Evolutionary conservation across 2,888 invertebrate species (phyloP).

Genomic region (Drosophila robusta): DNA sequence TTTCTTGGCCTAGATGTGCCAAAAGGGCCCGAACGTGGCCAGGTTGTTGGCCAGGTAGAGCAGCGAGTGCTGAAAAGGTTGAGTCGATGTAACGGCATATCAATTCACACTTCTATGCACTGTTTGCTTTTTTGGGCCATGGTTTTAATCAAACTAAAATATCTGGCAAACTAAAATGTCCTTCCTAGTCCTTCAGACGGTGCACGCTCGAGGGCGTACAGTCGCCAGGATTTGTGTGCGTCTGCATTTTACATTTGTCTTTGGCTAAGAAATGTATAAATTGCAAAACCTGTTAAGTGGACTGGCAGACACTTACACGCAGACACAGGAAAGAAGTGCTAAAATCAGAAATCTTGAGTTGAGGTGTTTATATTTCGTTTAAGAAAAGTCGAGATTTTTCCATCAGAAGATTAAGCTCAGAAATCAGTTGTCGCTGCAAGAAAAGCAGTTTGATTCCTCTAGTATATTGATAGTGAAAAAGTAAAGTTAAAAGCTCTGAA

Average conservation of each 20-base stretch:
- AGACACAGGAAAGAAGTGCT: background rate
- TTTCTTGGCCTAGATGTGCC: conserved; percentile 61
- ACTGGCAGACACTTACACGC: conserved; percentile 1
- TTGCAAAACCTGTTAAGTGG: conserved; percentile 24
- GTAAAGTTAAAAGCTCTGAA: too few species aligned
- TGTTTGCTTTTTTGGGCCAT: conserved; percentile 52
- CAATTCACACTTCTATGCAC: conserved; percentile 47
- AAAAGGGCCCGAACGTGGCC: conserved; percentile 3
- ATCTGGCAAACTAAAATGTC: conserved; percentile 37
- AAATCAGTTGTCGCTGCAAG: too few species aligned
- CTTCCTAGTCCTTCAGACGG: background rate
- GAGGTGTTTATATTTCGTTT: background rate
- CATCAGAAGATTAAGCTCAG: background rate
- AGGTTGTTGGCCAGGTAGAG: background rate
- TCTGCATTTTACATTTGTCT: conserved; percentile 25
- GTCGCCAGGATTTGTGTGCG: conserved; percentile 4
- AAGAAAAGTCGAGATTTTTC: conserved; percentile 1
- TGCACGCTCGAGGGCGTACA: background rate
- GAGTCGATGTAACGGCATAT: conserved; percentile 28
- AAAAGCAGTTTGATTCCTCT: too few species aligned
- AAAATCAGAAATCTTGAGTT: background rate
- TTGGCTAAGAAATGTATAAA: conserved; percentile 20
- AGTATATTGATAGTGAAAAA: too few species aligned
- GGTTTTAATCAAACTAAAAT: conserved; percentile 80
- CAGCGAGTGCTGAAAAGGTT: too few species aligned